A percentile compares a stretch with the other conserved stretches of the same genome.
These are phyloP conservation scores for Cheilosia grossa DNA, from an alignment of 2,888 invertebrate genomes.

Conservation along the genomic window DNA sequence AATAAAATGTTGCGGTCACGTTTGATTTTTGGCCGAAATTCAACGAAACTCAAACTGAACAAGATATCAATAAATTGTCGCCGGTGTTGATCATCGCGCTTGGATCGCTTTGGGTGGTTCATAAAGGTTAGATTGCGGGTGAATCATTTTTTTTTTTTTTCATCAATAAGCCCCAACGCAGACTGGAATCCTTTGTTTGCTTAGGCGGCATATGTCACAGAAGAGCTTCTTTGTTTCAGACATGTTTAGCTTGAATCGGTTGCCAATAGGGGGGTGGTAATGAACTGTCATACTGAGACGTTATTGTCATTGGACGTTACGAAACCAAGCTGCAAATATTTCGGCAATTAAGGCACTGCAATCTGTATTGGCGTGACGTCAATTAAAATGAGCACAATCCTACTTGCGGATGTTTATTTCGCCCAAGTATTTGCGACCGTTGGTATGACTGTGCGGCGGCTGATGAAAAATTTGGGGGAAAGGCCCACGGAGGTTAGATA, in stretches of 20 bases:
- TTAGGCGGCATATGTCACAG: conserved; percentile 22
- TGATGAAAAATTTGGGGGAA: no score
- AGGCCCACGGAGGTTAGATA: no score
- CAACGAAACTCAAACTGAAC: not conserved
- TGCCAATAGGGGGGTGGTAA: no score
- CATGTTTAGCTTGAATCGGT: conserved; percentile 12
- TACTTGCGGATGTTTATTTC: no score
- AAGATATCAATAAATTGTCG: conserved; percentile 48
- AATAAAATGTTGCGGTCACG: conserved; percentile 67
- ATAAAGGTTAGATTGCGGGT: conserved; percentile 32
- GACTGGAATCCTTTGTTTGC: conserved; percentile 59
- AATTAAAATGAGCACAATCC: no score
- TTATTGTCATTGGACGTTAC: no score
- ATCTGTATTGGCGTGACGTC: no score
- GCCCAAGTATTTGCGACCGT: no score
- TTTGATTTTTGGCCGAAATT: conserved; percentile 63
- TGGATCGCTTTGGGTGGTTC: conserved; percentile 34
- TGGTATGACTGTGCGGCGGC: no score
- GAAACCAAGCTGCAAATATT: no score
- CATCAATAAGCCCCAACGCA: not conserved
- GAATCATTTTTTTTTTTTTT: conserved; percentile 32
- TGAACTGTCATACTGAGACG: no score
- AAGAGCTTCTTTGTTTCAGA: conserved; percentile 36
- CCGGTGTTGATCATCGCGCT: conserved; percentile 34
- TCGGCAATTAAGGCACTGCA: no score